Base-by-base conservation (phyloP, 1,140 invertebrate genomes). In the Drosophila cardini region DNA sequence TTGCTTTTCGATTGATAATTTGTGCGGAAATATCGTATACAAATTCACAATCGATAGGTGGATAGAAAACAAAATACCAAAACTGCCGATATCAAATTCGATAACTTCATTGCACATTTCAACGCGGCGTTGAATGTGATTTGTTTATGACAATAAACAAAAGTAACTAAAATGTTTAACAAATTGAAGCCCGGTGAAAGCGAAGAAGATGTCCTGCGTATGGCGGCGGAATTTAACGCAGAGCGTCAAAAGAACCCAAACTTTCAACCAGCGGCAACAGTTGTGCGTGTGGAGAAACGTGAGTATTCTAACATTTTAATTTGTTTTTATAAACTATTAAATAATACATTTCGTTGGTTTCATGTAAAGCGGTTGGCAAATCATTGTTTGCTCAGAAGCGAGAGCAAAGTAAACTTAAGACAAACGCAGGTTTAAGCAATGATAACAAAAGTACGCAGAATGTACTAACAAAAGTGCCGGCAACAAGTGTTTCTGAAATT, bases 171-270 rank as follows among this genome's bases (percentile, higher is more conserved):
- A 86, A 95, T 95, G 94, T 92, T 94, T 72, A 92, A 92, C 68
- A 93, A 95, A 77, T 95, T 95, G 0, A 95, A 94, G 74, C 93
- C 93, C 1, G 93, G 92, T 3, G 95, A 96, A 79, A 93, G 90
- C 30, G 95, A 96, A 74, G 94, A 95, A 16, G 95, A 96, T 78
- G 93, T 96, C 43, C 92, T 96, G 13, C 93, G 93, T 42, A 94
- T 95, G 93, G 95, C 96, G 81, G 94, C 95, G 70, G 94, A 95
- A 56, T 96, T 95, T 79, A 77, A 95, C 2, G 84, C 92, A 18
- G 92, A 94, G 76, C 93, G 94, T 65, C 77, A 78, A 10, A 93
- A 92, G 40, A 92, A 93, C 76, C 80, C 85, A 18, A 91, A 93
- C 50, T 84, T 93, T 13, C 91, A 93, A 55, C 94, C 95, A 2